These are phyloP conservation scores for Austrolebias charrua DNA, from an alignment of 2,797 vertebrate genomes.

Conservation along the genomic window DNA sequence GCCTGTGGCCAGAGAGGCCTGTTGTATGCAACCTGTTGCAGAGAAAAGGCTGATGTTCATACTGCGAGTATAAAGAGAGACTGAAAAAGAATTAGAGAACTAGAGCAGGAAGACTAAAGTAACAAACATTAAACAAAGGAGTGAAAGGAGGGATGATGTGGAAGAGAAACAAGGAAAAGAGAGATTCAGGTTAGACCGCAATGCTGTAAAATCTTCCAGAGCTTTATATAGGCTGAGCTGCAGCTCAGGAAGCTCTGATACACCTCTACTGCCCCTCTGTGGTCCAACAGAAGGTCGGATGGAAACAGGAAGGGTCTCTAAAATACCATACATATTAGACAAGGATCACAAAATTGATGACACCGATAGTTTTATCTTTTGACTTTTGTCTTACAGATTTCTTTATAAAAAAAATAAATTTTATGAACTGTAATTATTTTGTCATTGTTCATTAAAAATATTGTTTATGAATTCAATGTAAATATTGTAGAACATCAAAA, in stretches of 20 bases:
- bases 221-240: constrained; percentile 18
- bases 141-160: background rate
- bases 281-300: constrained; percentile 13
- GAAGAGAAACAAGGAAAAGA: background rate
- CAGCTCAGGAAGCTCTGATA: too few species aligned
- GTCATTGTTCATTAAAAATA: too few species aligned
- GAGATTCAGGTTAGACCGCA: constrained; percentile 44
- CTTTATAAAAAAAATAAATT: too few species aligned
- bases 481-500: too few species aligned
- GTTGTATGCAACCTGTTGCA: constrained; percentile 3
- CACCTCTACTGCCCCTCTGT: constrained; percentile 42
- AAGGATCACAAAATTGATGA: too few species aligned
- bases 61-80: background rate
- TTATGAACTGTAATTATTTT: too few species aligned
- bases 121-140: background rate
- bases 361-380: too few species aligned
- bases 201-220: constrained; percentile 50
- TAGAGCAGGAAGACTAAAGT: constrained; percentile 6
- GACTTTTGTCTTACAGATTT: too few species aligned
- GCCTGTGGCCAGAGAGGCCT: background rate
- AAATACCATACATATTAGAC: background rate
- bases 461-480: too few species aligned
- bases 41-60: background rate
- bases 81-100: background rate
- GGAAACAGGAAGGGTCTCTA: too few species aligned